phyloP scores from a whole-genome alignment of 2,888 invertebrate species.

The Esperia sulphurella region DNA sequence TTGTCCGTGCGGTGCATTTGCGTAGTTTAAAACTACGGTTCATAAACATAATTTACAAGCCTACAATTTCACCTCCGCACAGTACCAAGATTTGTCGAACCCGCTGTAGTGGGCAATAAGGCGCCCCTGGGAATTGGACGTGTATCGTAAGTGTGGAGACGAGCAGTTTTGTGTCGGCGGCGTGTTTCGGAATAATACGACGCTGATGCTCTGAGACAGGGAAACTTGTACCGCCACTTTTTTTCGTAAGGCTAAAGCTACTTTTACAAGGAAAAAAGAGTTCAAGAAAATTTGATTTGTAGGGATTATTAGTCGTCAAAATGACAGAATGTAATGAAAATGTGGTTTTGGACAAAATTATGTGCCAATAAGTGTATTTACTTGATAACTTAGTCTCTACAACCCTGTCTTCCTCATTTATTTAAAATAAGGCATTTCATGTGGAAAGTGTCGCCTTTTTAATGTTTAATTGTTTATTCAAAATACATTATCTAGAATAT shows the following conservation, averaged over 20 bases:
- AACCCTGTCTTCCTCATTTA: too few species aligned
- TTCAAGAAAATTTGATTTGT: neutral
- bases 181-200: constrained; percentile 39
- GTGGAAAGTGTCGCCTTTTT: too few species aligned
- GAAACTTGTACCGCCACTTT: neutral
- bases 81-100: constrained; percentile 48
- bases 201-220: constrained; percentile 21
- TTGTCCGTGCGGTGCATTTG: too few species aligned
- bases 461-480: too few species aligned
- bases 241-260: neutral
- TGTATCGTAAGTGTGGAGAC: constrained; percentile 51
- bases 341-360: too few species aligned
- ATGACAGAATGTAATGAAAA: too few species aligned
- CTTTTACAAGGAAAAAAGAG: neutral
- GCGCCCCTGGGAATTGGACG: constrained; percentile 46
- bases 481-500: too few species aligned
- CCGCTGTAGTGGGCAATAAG: constrained; percentile 37
- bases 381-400: too few species aligned
- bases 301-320: neutral
- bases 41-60: too few species aligned
- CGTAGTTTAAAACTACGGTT: too few species aligned
- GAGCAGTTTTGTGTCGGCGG: constrained; percentile 49
- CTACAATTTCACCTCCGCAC: neutral
- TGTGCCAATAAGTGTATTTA: too few species aligned
- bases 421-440: too few species aligned